Percentiles rank a stretch among this genome's conserved stretches.
phyloP scores from a whole-genome alignment of 2,888 invertebrate genomes.

The Melanostoma mellinum region DNA sequence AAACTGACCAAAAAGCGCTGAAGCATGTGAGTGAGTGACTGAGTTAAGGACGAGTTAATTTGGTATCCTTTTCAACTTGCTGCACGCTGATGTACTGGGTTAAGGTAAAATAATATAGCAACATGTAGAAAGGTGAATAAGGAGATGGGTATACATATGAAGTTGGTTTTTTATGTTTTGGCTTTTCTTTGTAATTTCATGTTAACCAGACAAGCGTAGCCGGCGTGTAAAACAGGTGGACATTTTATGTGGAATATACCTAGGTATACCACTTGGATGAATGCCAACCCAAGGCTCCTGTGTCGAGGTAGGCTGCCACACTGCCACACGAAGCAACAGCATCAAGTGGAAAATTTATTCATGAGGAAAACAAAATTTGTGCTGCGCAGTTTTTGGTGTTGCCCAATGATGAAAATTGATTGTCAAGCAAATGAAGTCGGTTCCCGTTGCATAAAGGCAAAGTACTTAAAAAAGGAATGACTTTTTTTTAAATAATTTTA shows the following conservation, averaged over 20 bases:
- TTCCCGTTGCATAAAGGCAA: slow-evolving; percentile 23
- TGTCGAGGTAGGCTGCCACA: neutral
- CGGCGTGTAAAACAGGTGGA: slow-evolving; percentile 63
- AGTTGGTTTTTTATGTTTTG: slow-evolving; percentile 21
- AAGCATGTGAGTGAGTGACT: slow-evolving; percentile 49
- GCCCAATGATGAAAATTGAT: slow-evolving; percentile 65
- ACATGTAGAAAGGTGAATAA: neutral
- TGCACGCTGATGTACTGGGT: slow-evolving; percentile 15
- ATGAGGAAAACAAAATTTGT: slow-evolving; percentile 58
- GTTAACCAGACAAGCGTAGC: slow-evolving; percentile 48
- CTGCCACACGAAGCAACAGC: slow-evolving; percentile 56
- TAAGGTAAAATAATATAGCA: slow-evolving; percentile 36
- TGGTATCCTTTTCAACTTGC: slow-evolving; percentile 41
- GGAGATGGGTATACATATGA: slow-evolving; percentile 1
- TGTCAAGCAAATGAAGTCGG: slow-evolving; percentile 55
- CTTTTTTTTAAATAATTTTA: slow-evolving; percentile 1
- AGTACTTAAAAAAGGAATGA: neutral
- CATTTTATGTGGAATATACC: slow-evolving; percentile 28
- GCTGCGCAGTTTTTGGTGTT: slow-evolving; percentile 40
- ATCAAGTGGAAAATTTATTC: slow-evolving; percentile 63
- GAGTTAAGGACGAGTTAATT: slow-evolving; percentile 41
- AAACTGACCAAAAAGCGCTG: slow-evolving; percentile 37
- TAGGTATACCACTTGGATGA: slow-evolving; percentile 34
- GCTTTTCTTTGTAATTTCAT: slow-evolving; percentile 36
- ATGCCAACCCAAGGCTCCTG: slow-evolving; percentile 34